Evolutionary conservation across 2,888 invertebrate genomes (phyloP).

Genomic region (Cantharis rufa): DNA sequence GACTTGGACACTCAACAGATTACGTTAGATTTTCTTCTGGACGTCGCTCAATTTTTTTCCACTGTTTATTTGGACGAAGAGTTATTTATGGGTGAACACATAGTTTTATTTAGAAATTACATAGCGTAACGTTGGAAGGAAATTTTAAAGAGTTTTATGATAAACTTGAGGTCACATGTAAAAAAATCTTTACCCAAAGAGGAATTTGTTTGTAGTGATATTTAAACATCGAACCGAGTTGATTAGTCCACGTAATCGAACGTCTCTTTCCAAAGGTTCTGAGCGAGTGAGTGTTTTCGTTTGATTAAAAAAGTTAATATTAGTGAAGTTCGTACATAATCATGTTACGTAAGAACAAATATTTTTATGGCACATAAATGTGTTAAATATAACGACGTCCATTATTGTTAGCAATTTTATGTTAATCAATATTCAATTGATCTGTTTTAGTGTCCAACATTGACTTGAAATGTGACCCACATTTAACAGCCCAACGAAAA

Average conservation of each 20-base stretch:
- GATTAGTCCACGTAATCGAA: constrained; percentile 16
- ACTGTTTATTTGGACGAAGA: neutral
- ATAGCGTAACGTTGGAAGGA: neutral
- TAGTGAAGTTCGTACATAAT: neutral
- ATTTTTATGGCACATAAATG: constrained; percentile 4
- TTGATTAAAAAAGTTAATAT: neutral
- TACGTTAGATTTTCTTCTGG: neutral
- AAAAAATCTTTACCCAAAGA: neutral
- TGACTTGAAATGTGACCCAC: constrained; percentile 1
- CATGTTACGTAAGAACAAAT: neutral
- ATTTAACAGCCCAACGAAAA: neutral
- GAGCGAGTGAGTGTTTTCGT: constrained; percentile 10
- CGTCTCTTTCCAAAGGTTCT: constrained; percentile 10
- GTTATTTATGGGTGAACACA: neutral
- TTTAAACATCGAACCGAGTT: neutral
- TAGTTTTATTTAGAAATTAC: neutral
- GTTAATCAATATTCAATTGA: constrained; percentile 4
- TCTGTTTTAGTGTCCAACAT: constrained; percentile 3
- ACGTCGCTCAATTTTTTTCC: neutral
- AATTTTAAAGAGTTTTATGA: neutral
- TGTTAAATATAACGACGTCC: constrained; percentile 8
- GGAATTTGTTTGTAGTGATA: neutral
- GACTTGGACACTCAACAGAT: neutral
- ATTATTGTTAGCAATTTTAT: constrained; percentile 9
- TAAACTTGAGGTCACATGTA: neutral